Base-by-base conservation (phyloP, 2,797 vertebrate species). In the Pangasius mekongensis region DNA sequence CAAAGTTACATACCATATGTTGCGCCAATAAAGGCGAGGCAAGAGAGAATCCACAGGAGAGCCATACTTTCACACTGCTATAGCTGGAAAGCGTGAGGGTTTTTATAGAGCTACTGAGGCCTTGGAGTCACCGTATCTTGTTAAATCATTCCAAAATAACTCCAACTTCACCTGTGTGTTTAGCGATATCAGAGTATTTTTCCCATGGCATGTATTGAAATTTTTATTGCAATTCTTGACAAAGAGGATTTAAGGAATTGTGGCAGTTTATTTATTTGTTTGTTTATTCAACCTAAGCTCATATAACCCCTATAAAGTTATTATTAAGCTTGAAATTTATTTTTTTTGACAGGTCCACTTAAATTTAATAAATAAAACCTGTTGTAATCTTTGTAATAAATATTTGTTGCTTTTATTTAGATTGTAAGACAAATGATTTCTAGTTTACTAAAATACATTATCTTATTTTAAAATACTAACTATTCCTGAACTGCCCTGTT, bases 21-120 rank as follows among this genome's bases (percentile, higher is more conserved):
- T 86, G 88, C 58, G 3, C 88, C 80, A 83, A 89, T n/a, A 24
- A 89, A 86, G 80, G 88, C 88, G 20, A 89, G 85, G 36, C 88
- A 89, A 47, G 88, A 83, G 47, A 89, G 47, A 58, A 89, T 74
- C 88, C 85, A 86, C 47, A 90, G 71, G 20, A 88, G 47, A 67
- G 64, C 67, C 86, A 90, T 85, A 60, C 33, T 83, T 84, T 81
- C 33, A 52, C 60, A 81, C 64, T 84, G 82, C 43, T 74, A 5
- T 22, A 64, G 30, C 14, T 77, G 24, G 11, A 83, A 11, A 1
- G 9, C 24, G 33, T 86, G 24, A 76, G 22, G 66, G 78, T 43
- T 86, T 89, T 89, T 89, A 89, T 89, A 76, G 58, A 9, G 33
- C 33, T 22, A 27, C 18, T 18, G 18, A 33, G 77, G 27, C 88